A percentile compares a stretch with the other conserved stretches of the same genome.
phyloP scores from a whole-genome alignment of 2,113 vertebrate genomes.

The Oncorhynchus mykiss region DNA sequence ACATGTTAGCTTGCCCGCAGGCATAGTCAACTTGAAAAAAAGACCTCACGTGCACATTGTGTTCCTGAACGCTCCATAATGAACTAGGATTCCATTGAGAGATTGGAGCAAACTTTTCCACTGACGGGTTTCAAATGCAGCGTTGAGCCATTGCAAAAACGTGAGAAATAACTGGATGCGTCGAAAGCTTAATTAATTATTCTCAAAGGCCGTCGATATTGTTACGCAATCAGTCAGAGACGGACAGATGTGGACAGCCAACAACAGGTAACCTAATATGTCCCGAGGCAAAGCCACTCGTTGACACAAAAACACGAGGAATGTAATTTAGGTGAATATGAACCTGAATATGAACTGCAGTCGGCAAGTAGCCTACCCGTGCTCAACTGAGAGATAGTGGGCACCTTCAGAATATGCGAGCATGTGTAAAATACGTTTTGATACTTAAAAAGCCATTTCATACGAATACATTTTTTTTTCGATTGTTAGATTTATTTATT shows the following conservation, averaged over 20 bases:
- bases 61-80: slow-evolving; percentile 42
- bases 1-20: not conserved
- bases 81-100: not conserved
- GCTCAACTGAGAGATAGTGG: not conserved
- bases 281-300: too few relatives aligned
- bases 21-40: slow-evolving; percentile 1
- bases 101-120: slow-evolving; percentile 3
- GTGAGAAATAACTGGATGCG: not conserved
- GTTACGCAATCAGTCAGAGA: not conserved
- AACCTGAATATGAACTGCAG: too few relatives aligned
- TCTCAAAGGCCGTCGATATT: not conserved
- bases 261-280: too few relatives aligned
- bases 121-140: slow-evolving; percentile 4
- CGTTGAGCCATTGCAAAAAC: slow-evolving; percentile 35
- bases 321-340: too few relatives aligned
- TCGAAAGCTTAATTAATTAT: not conserved
- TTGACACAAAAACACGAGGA: too few relatives aligned
- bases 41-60: not conserved
- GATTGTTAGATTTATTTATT: too few relatives aligned
- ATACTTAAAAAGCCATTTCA: too few relatives aligned
- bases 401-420: not conserved
- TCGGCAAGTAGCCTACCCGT: not conserved
- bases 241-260: not conserved
- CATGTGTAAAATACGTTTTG: too few relatives aligned
- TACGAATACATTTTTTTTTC: too few relatives aligned